Conservation (phyloP, 2,888 invertebrate genomes). For the Temnothorax unifasciatus region DNA sequence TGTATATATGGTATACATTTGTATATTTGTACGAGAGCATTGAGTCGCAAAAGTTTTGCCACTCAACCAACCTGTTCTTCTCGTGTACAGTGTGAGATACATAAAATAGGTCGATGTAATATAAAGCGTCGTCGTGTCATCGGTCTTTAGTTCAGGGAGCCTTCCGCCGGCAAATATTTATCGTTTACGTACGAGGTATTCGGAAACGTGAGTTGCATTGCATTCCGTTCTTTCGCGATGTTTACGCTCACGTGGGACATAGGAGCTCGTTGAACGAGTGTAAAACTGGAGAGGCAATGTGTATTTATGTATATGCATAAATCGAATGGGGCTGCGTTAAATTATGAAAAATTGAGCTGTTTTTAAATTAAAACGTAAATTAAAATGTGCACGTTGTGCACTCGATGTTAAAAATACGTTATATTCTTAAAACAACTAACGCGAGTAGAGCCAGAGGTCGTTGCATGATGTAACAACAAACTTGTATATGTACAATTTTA, state of each 20-base stretch:
- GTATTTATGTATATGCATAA: constrained; percentile 3
- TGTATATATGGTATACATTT: neutral
- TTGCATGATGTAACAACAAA: constrained; percentile 6
- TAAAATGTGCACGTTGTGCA: neutral
- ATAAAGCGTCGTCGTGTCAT: constrained; percentile 26
- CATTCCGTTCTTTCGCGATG: constrained; percentile 18
- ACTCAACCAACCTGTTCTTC: constrained; percentile 10
- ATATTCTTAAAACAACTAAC: constrained; percentile 20
- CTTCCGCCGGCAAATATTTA: constrained; percentile 31
- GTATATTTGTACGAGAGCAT: neutral
- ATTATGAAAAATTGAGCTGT: constrained; percentile 20
- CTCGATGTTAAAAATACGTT: neutral
- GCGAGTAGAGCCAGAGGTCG: neutral
- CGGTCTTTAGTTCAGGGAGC: constrained; percentile 17
- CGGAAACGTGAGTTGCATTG: constrained; percentile 22
- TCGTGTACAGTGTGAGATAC: neutral
- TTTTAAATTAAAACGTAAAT: constrained; percentile 23
- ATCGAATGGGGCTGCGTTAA: neutral
- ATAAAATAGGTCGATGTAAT: constrained; percentile 26
- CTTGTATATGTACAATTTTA: constrained; percentile 11
- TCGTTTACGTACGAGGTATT: constrained; percentile 22
- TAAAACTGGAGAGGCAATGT: neutral
- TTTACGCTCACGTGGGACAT: constrained; percentile 12
- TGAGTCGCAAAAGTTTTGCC: constrained; percentile 25
- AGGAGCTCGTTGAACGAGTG: neutral